Conservation (phyloP, 1,140 invertebrate genomes). For the Ostrea edulis region DNA sequence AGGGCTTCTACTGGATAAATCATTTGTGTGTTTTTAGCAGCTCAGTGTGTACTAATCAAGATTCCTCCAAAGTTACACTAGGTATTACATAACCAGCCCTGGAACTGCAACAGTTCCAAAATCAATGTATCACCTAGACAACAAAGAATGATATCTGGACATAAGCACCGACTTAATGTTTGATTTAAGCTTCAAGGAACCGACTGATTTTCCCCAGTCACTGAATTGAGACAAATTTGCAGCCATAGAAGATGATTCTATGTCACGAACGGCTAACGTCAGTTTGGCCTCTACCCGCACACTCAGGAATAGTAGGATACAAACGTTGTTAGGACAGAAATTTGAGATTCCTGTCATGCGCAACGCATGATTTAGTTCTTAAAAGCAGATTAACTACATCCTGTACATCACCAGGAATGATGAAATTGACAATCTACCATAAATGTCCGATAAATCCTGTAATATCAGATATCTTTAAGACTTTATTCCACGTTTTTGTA, state of each 20-base stretch:
- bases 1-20: constrained; percentile 14
- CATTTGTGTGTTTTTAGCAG: constrained; percentile 35
- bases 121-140: constrained; percentile 28
- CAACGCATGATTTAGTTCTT: background rate
- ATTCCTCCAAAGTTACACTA: background rate
- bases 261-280: background rate
- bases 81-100: constrained; percentile 11
- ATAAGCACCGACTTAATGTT: background rate
- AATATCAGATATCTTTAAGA: constrained; percentile 1
- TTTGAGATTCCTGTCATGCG: background rate
- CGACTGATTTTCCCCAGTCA: constrained; percentile 17
- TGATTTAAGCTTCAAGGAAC: constrained; percentile 7
- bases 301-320: background rate
- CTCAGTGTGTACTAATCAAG: constrained; percentile 27
- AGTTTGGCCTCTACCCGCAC: background rate
- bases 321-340: background rate
- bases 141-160: constrained; percentile 29
- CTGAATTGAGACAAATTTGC: constrained; percentile 15
- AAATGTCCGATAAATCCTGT: constrained; percentile 8
- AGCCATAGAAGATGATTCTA: background rate
- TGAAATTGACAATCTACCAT: constrained; percentile 10
- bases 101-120: constrained; percentile 18
- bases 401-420: background rate
- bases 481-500: background rate
- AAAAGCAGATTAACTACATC: constrained; percentile 28